These are phyloP conservation scores for Heteronetta atricapilla DNA, from an alignment of 2,113 vertebrate genomes.

Conservation along the genomic window DNA sequence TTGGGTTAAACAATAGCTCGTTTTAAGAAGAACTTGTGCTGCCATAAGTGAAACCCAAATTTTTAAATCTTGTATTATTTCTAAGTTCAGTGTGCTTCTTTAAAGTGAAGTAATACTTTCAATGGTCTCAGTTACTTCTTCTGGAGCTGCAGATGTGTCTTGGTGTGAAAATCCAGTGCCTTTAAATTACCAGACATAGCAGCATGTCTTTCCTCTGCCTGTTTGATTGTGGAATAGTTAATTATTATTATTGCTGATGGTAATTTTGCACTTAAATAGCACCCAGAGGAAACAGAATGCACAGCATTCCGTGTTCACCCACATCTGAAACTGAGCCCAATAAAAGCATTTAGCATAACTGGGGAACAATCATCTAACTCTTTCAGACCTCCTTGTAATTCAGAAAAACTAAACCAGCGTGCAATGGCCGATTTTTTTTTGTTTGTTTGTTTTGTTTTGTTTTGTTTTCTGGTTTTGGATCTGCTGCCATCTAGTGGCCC, in stretches of 20 bases:
- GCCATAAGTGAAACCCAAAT: neutral
- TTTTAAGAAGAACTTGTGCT: neutral
- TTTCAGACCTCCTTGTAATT: neutral
- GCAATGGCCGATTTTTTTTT: too few species aligned
- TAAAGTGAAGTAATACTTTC: neutral
- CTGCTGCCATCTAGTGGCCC: slow-evolving; percentile 36
- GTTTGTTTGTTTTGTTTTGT: too few species aligned
- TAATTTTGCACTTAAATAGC: neutral
- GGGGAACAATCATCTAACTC: fast-evolving
- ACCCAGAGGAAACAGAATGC: neutral
- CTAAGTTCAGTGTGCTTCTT: neutral
- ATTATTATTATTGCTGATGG: neutral
- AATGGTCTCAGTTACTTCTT: neutral
- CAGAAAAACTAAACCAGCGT: neutral
- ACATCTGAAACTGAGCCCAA: neutral
- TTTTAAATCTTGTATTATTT: neutral
- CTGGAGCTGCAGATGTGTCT: neutral
- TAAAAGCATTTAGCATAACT: neutral
- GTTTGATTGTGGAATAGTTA: neutral
- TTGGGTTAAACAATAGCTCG: neutral
- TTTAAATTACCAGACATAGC: neutral
- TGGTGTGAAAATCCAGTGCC: neutral
- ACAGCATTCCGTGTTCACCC: neutral
- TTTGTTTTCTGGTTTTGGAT: neutral
- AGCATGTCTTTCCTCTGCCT: neutral